Base-by-base conservation (phyloP, 2,797 vertebrate species). In the Manis crassicaudata region DNA sequence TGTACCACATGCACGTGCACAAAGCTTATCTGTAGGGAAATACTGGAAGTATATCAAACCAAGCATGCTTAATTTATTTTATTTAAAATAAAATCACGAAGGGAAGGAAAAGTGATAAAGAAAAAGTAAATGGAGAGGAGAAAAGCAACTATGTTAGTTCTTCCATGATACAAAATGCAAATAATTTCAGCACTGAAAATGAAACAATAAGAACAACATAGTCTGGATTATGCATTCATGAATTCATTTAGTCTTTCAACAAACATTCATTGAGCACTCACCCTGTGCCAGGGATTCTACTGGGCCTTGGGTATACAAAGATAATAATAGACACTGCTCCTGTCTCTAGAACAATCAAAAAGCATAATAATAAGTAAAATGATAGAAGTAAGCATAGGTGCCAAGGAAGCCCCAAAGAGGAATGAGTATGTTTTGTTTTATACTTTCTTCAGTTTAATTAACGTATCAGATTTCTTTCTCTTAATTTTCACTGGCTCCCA, bases 41-140 rank as follows among this genome's bases (percentile, higher is more conserved):
- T 46, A 27, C 35, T 70, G 80, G 12, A 65, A 13, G 16, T 82
- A 0, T 88, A 90, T 79, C 70, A 90, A 95, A 89, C 35, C 1
- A 70, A 94, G 32, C 27, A 3, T 82, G 3, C 58, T 77, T 21
- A 62, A 85, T 4, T 90, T 81, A 63, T 62, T 54, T 96, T 88
- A 68, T 40, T 95, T 88, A 88, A 94, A 88, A 87, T 77, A 67
- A 95, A 81, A 67, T 83, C 52, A 95, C n/a, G 37, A 80, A 62
- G 20, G 16, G 9, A 79, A 84, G 40, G 29, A 92, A 89, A 70
- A 63, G 8, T 70, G 27, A 82, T 70, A 97, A 54, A 86, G 12
- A 43, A 95, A 87, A 67, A 63, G 5, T 70, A 93, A 88, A 29
- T 12, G 2, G 29, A 6, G 12, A 83, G 32, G 27, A 92, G 46